Conservation (phyloP, 2,113 vertebrate genomes). For the Corythaeola cristata region DNA sequence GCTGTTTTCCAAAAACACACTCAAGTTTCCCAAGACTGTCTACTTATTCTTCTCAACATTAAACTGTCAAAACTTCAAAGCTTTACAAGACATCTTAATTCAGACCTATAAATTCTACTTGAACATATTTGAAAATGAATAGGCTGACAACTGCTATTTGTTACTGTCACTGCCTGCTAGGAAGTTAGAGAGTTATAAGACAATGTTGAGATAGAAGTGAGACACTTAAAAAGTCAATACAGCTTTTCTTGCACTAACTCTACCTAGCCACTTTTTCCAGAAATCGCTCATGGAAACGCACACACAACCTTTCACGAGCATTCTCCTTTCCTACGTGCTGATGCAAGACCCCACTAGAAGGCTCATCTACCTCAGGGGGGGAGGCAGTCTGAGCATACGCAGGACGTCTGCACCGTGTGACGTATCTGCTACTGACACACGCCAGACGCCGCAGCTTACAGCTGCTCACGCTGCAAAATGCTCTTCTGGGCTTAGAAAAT, state of each 20-base stretch:
- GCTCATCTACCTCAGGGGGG: background rate
- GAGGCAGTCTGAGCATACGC: fast-evolving
- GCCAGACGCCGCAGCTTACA: background rate
- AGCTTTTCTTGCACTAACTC: background rate
- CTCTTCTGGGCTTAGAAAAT: background rate
- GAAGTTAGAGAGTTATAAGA: background rate
- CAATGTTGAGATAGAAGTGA: background rate
- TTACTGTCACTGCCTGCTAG: background rate
- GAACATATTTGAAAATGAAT: background rate
- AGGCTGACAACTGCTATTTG: background rate
- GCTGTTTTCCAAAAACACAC: background rate
- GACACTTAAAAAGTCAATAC: background rate
- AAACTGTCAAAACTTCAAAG: slow-evolving; percentile 27
- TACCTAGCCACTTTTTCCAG: background rate
- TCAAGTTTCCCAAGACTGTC: background rate
- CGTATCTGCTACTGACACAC: background rate
- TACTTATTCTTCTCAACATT: background rate
- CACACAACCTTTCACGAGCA: fast-evolving
- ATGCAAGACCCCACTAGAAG: background rate
- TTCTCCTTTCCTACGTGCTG: background rate
- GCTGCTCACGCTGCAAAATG: background rate
- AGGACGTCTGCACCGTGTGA: background rate
- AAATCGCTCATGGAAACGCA: background rate
- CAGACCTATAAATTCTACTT: background rate
- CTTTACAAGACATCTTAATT: slow-evolving; percentile 8